Evolutionary conservation across 2,113 vertebrate genomes (phyloP).

Genomic region (Shinisaurus crocodilurus): DNA sequence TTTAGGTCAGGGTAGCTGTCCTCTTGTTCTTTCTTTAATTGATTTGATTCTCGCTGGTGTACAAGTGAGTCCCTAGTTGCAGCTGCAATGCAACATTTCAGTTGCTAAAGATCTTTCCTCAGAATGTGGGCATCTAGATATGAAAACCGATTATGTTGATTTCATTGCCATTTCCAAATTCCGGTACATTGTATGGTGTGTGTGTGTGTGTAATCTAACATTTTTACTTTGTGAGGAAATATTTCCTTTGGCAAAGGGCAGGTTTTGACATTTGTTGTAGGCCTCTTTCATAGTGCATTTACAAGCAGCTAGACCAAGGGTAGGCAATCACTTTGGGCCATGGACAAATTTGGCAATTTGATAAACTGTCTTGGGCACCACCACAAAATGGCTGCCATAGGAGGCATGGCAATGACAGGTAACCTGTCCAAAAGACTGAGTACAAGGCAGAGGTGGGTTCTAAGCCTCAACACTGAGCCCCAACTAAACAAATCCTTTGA

Average conservation of each 20-base stretch:
- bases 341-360: too few relatives aligned
- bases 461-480: too few relatives aligned
- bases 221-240: not conserved
- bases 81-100: not conserved
- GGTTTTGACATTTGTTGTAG: not conserved
- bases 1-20: not conserved
- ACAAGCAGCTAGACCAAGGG: not conserved
- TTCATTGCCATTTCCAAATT: not conserved
- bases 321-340: too few relatives aligned
- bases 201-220: too few relatives aligned
- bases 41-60: not conserved
- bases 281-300: not conserved
- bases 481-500: too few relatives aligned
- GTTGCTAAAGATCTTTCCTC: not conserved
- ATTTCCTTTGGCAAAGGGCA: not conserved
- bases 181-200: not conserved
- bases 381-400: too few relatives aligned
- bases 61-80: not conserved
- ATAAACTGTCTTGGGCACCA: too few relatives aligned
- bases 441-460: too few relatives aligned
- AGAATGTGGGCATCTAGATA: not conserved
- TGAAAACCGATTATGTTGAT: not conserved
- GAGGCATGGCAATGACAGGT: too few relatives aligned
- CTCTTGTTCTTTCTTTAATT: not conserved
- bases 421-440: too few relatives aligned